Evolutionary conservation across 2,888 invertebrate species (phyloP).

Genomic region (Eupsilia transversa): DNA sequence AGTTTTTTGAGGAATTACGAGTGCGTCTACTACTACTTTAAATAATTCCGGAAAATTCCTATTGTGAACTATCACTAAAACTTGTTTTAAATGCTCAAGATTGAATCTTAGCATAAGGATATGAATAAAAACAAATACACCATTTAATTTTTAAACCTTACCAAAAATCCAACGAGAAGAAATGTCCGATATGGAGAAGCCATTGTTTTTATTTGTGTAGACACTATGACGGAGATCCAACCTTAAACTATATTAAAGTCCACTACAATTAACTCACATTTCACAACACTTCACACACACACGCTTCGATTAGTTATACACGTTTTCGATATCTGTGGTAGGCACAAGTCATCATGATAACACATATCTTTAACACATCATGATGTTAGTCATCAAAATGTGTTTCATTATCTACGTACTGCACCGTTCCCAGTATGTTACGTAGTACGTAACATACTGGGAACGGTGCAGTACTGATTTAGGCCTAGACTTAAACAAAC

Average conservation of each 20-base stretch:
- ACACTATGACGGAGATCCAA: conserved; percentile 5
- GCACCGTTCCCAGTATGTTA: too few relatives aligned
- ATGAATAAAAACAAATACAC: background rate
- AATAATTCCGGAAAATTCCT: background rate
- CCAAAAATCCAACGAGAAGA: conserved; percentile 71
- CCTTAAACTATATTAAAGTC: conserved; percentile 1
- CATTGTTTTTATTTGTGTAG: conserved; percentile 42
- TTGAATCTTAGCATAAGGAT: background rate
- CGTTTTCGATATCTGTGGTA: conserved; percentile 22
- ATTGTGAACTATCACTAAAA: background rate
- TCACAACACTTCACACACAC: conserved; percentile 27
- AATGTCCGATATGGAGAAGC: conserved; percentile 66
- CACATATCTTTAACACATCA: conserved; percentile 21
- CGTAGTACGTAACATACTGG: background rate
- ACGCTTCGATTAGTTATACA: conserved; percentile 13
- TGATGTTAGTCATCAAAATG: conserved; percentile 13
- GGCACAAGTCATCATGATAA: conserved; percentile 46
- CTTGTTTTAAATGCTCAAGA: background rate
- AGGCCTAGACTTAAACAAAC: background rate
- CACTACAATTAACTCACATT: conserved; percentile 15
- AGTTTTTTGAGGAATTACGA: background rate
- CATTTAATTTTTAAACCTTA: conserved; percentile 59
- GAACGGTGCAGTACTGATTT: background rate
- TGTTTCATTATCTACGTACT: conserved; percentile 14
- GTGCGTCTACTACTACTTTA: background rate